These are phyloP conservation scores for Phataginus tricuspis DNA, from an alignment of 2,797 vertebrate species.

Conservation along the genomic window DNA sequence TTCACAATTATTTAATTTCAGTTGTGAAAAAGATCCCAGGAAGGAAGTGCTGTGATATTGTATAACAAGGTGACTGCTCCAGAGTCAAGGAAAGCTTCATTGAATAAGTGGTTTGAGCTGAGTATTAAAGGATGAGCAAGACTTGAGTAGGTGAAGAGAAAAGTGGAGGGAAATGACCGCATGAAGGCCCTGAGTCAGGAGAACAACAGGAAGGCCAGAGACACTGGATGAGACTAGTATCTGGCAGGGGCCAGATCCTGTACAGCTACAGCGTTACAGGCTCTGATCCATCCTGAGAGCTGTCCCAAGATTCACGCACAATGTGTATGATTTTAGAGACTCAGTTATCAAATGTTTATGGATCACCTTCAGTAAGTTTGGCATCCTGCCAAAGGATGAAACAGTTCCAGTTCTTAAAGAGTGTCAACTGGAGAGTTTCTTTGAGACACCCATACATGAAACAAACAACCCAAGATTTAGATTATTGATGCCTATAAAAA, in stretches of 20 bases:
- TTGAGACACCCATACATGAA: background rate
- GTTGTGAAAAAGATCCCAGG: background rate
- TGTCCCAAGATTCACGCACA: background rate
- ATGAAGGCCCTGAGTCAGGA: background rate
- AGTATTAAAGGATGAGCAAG: background rate
- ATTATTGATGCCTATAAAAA: background rate
- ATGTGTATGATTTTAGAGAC: background rate
- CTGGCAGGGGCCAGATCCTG: background rate
- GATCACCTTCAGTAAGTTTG: background rate
- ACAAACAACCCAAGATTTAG: background rate
- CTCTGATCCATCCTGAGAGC: background rate
- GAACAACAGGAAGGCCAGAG: background rate
- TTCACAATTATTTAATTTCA: constrained; percentile 7
- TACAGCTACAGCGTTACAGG: background rate
- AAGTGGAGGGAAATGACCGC: background rate
- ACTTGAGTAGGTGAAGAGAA: background rate
- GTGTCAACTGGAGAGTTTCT: background rate
- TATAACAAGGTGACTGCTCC: background rate
- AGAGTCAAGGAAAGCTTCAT: background rate
- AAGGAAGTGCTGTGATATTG: background rate
- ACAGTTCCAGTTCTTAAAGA: background rate
- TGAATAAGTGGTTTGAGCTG: background rate
- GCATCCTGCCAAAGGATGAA: background rate
- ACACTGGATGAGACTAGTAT: background rate
- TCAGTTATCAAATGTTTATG: background rate